A percentile compares a stretch with the other conserved stretches of the same genome.
phyloP scores from a whole-genome alignment of 2,888 invertebrate species.

The Drosophila mettleri region DNA sequence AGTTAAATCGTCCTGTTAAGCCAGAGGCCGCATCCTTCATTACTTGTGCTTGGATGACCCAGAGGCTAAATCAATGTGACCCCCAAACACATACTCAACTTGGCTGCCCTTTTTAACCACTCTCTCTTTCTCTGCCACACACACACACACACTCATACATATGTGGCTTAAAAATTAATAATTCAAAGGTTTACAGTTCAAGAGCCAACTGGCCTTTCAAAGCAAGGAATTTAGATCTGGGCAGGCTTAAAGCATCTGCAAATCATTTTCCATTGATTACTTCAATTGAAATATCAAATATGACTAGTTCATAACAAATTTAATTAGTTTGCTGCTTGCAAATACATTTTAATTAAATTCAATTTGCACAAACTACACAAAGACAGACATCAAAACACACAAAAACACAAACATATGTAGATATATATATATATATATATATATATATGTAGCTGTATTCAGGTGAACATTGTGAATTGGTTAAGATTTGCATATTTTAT shows the following conservation, averaged over 20 bases:
- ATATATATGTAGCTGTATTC: neutral
- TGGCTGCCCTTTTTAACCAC: slow-evolving; percentile 53
- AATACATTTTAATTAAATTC: slow-evolving; percentile 63
- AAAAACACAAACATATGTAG: neutral
- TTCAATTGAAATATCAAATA: slow-evolving; percentile 42
- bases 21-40: slow-evolving; percentile 45
- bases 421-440: neutral
- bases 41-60: slow-evolving; percentile 71
- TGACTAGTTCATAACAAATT: slow-evolving; percentile 33
- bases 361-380: slow-evolving; percentile 50
- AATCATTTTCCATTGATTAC: slow-evolving; percentile 62
- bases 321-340: slow-evolving; percentile 53
- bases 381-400: slow-evolving; percentile 8
- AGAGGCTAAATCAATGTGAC: slow-evolving; percentile 71
- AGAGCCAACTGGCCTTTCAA: slow-evolving; percentile 39
- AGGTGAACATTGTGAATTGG: slow-evolving; percentile 8
- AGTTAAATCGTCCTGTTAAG: slow-evolving; percentile 52
- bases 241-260: slow-evolving; percentile 32
- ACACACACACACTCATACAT: slow-evolving; percentile 10
- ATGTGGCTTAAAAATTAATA: slow-evolving; percentile 77
- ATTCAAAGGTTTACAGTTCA: slow-evolving; percentile 74
- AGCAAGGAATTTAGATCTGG: slow-evolving; percentile 14
- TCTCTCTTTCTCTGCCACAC: slow-evolving; percentile 12
- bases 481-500: slow-evolving; percentile 42
- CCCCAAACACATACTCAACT: slow-evolving; percentile 33